Percentiles rank a stretch among this genome's conserved stretches.
Evolutionary conservation across 2,888 invertebrate genomes (phyloP).

Genomic region (Altica lythri): DNA sequence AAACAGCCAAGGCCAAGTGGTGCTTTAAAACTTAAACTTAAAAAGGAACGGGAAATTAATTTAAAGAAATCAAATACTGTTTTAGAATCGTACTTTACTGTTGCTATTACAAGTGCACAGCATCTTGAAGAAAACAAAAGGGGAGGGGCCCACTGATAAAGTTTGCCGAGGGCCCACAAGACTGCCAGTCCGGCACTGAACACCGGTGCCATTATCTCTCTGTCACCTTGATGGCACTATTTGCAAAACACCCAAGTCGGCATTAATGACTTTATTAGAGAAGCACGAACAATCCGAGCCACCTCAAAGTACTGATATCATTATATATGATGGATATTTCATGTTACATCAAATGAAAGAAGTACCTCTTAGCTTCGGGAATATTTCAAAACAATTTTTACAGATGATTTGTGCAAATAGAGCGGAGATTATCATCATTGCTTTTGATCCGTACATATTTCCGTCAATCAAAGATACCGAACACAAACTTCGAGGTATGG

Average conservation of each 20-base stretch:
- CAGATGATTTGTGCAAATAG: background rate
- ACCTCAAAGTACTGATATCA: background rate
- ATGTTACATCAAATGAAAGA: background rate
- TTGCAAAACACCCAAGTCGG: background rate
- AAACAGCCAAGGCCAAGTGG: too few species aligned
- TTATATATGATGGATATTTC: constrained; percentile 5
- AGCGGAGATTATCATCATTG: background rate
- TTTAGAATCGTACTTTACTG: too few species aligned
- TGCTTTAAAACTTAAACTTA: too few species aligned
- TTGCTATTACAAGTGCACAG: too few species aligned
- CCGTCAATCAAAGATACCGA: constrained; percentile 12
- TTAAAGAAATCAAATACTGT: too few species aligned
- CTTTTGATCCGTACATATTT: background rate
- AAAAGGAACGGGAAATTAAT: too few species aligned
- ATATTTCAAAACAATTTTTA: background rate
- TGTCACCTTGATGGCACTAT: too few species aligned
- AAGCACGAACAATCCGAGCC: background rate
- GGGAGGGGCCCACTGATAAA: too few species aligned
- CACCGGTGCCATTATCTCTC: background rate
- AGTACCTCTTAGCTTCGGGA: background rate
- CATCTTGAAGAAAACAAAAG: too few species aligned
- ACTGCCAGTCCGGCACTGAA: too few species aligned
- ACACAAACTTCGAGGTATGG: constrained; percentile 4
- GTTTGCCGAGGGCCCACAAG: too few species aligned
- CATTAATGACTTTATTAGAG: background rate